These are phyloP conservation scores for Recurvirostra avosetta DNA, from an alignment of 2,113 vertebrate genomes.

Conservation along the genomic window DNA sequence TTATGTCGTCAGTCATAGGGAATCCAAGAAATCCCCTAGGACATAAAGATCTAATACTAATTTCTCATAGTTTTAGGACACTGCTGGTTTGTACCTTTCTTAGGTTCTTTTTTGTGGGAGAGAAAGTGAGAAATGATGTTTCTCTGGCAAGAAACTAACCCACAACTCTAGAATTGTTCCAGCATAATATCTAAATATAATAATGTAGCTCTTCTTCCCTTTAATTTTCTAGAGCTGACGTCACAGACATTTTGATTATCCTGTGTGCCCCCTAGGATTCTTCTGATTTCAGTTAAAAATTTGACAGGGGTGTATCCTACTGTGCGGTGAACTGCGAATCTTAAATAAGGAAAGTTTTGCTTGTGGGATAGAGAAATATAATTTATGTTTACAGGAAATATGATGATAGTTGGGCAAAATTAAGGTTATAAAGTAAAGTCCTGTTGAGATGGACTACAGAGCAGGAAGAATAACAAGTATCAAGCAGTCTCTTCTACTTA, in stretches of 20 bases:
- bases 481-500: not conserved
- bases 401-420: not conserved
- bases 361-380: not conserved
- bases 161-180: not conserved
- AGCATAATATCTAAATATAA: not conserved
- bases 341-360: not conserved
- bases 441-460: not conserved
- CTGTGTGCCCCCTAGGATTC: not conserved
- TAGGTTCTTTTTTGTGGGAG: not conserved
- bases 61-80: not conserved
- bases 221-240: not conserved
- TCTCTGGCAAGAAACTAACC: not conserved
- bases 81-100: not conserved
- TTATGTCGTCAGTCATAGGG: not conserved
- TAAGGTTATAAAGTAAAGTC: not conserved
- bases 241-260: not conserved
- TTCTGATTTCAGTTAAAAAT: not conserved
- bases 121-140: not conserved
- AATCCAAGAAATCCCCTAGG: not conserved
- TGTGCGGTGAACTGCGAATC: fast-evolving
- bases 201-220: not conserved
- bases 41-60: not conserved
- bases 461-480: not conserved
- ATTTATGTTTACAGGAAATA: not conserved
- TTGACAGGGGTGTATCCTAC: not conserved